These are phyloP conservation scores for Dunckerocampus dactyliophorus DNA, from an alignment of 2,113 vertebrate species.

Conservation along the genomic window DNA sequence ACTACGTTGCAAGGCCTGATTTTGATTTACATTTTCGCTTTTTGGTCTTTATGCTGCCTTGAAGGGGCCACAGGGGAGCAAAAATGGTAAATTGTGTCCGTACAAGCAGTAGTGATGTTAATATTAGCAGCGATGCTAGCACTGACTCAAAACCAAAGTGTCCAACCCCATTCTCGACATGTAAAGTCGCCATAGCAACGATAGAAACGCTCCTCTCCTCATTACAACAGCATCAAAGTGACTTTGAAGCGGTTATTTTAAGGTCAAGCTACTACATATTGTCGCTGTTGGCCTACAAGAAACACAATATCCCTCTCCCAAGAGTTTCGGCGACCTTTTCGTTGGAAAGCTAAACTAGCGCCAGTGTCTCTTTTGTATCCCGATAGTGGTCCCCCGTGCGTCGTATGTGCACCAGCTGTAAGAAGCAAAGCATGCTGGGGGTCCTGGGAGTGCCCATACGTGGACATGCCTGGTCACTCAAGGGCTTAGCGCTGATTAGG, in stretches of 20 bases:
- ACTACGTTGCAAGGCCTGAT: no score
- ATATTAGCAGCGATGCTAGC: no score
- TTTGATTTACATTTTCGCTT: no score
- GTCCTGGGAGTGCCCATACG: conserved; percentile 36
- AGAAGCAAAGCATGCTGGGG: conserved; percentile 23
- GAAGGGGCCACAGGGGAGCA: no score
- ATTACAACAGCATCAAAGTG: background rate
- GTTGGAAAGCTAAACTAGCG: conserved; percentile 36
- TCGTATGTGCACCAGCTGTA: conserved; percentile 12
- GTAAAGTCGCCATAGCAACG: conserved; percentile 1
- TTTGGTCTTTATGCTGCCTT: no score
- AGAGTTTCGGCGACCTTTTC: conserved; percentile 39
- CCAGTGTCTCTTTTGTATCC: conserved; percentile 23
- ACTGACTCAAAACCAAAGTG: no score
- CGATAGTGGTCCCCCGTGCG: conserved; percentile 21
- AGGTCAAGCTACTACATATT: background rate
- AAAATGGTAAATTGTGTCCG: no score
- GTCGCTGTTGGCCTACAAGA: conserved; percentile 1
- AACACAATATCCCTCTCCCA: conserved; percentile 24
- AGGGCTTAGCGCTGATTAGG: conserved; percentile 54
- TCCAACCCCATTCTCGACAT: background rate
- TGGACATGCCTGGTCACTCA: conserved; percentile 44
- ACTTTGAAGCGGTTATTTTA: background rate
- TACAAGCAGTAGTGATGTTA: no score
- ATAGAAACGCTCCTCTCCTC: background rate